These are phyloP conservation scores for Caenorhabditis sp. DNA, from an alignment of 2,888 invertebrate genomes.

Conservation along the genomic window DNA sequence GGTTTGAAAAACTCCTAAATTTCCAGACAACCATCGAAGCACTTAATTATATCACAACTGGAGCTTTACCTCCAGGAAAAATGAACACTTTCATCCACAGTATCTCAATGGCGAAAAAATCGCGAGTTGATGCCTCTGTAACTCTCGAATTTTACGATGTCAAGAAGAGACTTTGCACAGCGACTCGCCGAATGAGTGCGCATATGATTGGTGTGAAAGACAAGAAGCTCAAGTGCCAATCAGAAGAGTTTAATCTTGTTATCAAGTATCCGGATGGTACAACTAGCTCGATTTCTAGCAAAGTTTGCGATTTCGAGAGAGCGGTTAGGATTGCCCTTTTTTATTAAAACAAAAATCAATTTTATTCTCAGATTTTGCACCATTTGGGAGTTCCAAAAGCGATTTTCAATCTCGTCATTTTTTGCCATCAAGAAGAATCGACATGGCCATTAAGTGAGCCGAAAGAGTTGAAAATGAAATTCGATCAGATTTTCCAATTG, in stretches of 20 bases:
- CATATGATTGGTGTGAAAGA: conserved; percentile 5
- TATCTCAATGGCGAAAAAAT: conserved; percentile 76
- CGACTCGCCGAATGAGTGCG: conserved; percentile 71
- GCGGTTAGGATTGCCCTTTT: conserved; percentile 48
- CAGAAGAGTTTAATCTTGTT: conserved; percentile 63
- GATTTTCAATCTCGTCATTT: conserved; percentile 92
- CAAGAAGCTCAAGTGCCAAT: conserved; percentile 24
- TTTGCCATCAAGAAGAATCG: conserved; percentile 98
- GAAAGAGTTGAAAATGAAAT: conserved; percentile 89
- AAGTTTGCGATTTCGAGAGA: conserved; percentile 62
- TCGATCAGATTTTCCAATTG: conserved; percentile 96
- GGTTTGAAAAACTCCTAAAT: too few relatives aligned
- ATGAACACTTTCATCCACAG: conserved; percentile 82
- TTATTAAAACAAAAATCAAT: background rate
- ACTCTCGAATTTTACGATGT: conserved; percentile 76
- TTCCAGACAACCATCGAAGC: conserved; percentile 90
- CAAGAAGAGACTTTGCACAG: conserved; percentile 77
- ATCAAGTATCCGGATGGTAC: conserved; percentile 49
- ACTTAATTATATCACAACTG: conserved; percentile 88
- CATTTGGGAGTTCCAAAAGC: conserved; percentile 90
- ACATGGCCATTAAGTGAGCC: conserved; percentile 93
- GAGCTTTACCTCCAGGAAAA: conserved; percentile 86
- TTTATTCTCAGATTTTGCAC: conserved; percentile 65
- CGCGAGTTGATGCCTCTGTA: conserved; percentile 75
- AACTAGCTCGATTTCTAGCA: conserved; percentile 50